Evolutionary conservation across 2,888 invertebrate genomes (phyloP).

Genomic region (Cephus nigrinus): DNA sequence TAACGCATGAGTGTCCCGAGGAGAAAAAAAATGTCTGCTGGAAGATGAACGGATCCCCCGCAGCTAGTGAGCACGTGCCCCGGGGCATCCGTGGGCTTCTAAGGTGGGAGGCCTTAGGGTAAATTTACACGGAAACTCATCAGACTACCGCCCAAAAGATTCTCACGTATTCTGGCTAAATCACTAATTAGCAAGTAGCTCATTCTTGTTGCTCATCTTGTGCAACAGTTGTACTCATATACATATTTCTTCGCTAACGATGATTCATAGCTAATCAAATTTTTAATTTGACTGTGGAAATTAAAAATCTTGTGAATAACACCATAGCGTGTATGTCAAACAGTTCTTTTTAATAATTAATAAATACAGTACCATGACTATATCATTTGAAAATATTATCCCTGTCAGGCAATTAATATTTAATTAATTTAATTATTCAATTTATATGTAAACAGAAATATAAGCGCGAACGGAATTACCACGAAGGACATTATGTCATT

Average conservation of each 20-base stretch:
- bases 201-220: background rate
- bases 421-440: background rate
- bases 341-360: background rate
- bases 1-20: slow-evolving; percentile 33
- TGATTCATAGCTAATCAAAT: background rate
- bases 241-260: background rate
- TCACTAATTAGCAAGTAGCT: background rate
- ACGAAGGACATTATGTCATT: too few relatives aligned
- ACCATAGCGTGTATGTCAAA: too few relatives aligned
- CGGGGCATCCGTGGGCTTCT: slow-evolving; percentile 37
- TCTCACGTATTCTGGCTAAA: background rate
- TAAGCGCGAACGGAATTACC: too few relatives aligned
- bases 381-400: background rate
- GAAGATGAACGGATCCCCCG: slow-evolving; percentile 44
- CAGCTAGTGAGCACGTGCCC: slow-evolving; percentile 50
- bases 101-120: slow-evolving; percentile 25
- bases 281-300: background rate
- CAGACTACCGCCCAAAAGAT: background rate
- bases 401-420: background rate
- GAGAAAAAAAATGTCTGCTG: slow-evolving; percentile 23
- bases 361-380: background rate
- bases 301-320: background rate
- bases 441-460: too few relatives aligned
- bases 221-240: background rate
- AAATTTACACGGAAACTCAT: background rate